Base-by-base conservation (phyloP, 2,888 invertebrate species). In the Drosophila colorata region DNA sequence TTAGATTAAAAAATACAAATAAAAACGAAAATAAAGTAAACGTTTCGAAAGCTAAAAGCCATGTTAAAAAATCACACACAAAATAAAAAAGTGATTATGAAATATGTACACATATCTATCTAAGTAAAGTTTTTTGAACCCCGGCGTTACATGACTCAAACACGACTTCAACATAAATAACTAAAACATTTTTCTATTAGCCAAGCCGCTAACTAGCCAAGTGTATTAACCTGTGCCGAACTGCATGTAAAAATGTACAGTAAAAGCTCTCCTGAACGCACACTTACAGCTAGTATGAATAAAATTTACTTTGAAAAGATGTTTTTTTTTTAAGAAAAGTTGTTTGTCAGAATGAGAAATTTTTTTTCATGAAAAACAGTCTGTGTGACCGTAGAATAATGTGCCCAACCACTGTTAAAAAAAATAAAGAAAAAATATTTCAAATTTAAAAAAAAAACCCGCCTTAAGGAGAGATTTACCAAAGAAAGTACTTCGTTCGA, bases 61-160 rank as follows among this genome's bases (percentile, higher is more conserved):
- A 69, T 76, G 47, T 46, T 49, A 40, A 59, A 72, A 65, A 40
- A 68, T 59, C 66, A 55, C 59, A 66, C 63, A 63, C 52, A 33
- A 52, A 41, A 48, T 47, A 53, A 70, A 66, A 52, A 63, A 33
- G 5, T 25, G 33, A 43, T 68, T 64, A 40, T 43, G 44, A 60
- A 35, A 52, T 72, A 64, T 66, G 57, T 66, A 31, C 48, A 11
- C 8, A n/a, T 28, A 2, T 57, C 11, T 51, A 6, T 44, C 41
- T 51, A 59, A 35, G 65, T 47, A 74, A 55, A 75, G 83, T 83
- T 83, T 80, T 55, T 88, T 83, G 83, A 83, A 83, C 83, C 64
- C 72, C 13, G 13, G 8, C 35, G 38, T 8, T 33, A 49, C 25
- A 56, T 38, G 66, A 44, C 44, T 20, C 23, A 4, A 14, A 40